Evolutionary conservation across 35 echinoderm and acorn worm species (phyloP).

Genomic region (Amphiura filiformis): DNA sequence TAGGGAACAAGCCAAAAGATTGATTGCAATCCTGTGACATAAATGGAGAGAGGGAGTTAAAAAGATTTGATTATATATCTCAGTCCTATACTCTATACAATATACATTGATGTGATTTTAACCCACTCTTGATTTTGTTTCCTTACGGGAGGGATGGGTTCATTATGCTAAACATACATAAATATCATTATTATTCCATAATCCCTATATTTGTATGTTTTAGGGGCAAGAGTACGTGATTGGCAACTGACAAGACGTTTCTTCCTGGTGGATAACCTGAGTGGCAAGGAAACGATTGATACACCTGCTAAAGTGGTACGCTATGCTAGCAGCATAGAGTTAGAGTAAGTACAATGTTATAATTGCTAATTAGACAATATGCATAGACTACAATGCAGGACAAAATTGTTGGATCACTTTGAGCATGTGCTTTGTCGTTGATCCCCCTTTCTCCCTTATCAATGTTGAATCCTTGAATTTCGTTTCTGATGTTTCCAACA

Average conservation of each 20-base stretch:
- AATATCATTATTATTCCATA: background rate
- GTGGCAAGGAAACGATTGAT: slow-evolving; percentile 51
- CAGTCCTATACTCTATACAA: background rate
- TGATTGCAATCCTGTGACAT: background rate
- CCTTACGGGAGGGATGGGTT: background rate
- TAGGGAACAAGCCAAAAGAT: background rate
- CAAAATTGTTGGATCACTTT: no score
- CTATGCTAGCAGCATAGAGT: slow-evolving; percentile 68
- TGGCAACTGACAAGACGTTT: slow-evolving; percentile 85
- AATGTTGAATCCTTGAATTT: no score
- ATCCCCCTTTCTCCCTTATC: no score
- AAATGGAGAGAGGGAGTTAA: background rate
- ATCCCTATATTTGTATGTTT: background rate
- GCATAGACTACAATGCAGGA: no score
- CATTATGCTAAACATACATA: background rate
- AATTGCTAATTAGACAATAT: no score
- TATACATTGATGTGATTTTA: background rate
- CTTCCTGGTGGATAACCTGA: slow-evolving; percentile 87
- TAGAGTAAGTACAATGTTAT: slow-evolving; percentile 91
- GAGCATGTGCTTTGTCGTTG: no score
- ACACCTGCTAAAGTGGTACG: slow-evolving; percentile 50
- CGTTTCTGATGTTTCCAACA: no score
- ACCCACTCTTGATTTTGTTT: background rate
- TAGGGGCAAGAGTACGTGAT: slow-evolving; percentile 2
- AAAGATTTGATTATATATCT: background rate